Conservation (phyloP, 2,888 invertebrate species). For the Cryptocephalus moraei region DNA sequence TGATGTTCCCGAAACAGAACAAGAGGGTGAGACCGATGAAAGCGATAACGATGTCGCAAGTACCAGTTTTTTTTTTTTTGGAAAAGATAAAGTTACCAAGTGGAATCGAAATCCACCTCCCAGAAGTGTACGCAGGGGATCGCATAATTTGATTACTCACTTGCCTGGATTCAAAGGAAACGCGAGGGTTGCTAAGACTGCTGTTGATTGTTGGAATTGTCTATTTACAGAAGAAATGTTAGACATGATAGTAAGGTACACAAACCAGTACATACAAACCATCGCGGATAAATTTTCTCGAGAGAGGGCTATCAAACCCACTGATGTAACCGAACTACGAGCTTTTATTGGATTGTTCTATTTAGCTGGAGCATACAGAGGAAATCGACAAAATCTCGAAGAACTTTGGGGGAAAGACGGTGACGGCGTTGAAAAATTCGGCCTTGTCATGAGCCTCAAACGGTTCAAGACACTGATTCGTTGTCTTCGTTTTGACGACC, state of each 20-base stretch:
- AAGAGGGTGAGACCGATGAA: slow-evolving; percentile 5
- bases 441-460: no score
- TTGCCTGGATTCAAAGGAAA: background rate
- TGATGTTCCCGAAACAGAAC: slow-evolving; percentile 5
- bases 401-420: no score
- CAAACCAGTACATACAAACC: background rate
- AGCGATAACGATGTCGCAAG: background rate
- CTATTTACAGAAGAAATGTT: background rate
- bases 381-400: no score
- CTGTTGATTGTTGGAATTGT: background rate
- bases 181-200: background rate
- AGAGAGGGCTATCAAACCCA: no score
- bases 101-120: background rate
- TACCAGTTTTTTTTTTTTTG: background rate
- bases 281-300: no score
- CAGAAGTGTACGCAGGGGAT: background rate
- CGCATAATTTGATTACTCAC: background rate
- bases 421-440: no score
- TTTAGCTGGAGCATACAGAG: no score
- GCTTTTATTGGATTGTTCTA: no score
- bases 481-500: no score
- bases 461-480: no score
- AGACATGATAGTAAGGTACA: background rate
- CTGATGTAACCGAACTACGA: no score
- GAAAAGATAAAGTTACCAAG: background rate